Evolutionary conservation across 2,797 vertebrate genomes (phyloP).

Genomic region (Hozukius guyotensis): DNA sequence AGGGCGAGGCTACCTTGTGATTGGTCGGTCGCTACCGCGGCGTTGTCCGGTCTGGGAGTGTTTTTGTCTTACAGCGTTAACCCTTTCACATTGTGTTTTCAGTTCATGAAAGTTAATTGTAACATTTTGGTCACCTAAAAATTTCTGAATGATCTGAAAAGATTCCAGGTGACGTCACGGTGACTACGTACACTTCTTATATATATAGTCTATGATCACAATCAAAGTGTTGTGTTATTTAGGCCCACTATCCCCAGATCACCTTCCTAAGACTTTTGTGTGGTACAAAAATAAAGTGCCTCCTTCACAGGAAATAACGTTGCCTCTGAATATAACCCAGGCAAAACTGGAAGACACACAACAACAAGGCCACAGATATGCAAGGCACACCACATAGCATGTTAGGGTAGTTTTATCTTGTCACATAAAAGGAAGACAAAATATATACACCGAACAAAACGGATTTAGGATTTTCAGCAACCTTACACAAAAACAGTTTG

Average conservation of each 20-base stretch:
- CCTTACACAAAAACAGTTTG: neutral
- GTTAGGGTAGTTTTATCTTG: neutral
- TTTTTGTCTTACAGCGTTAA: no score
- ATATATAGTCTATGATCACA: no score
- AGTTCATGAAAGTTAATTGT: no score
- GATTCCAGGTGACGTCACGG: no score
- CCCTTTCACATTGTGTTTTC: no score
- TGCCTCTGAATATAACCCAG: neutral
- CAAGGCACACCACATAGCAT: neutral
- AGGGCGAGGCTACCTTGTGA: no score
- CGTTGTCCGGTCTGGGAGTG: no score
- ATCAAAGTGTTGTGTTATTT: neutral
- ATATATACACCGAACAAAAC: neutral
- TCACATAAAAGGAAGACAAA: neutral
- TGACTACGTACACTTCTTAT: no score
- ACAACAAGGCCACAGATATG: neutral
- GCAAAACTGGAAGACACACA: neutral
- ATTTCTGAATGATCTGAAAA: no score
- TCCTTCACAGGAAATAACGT: neutral
- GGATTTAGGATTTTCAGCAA: neutral
- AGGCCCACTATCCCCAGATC: neutral
- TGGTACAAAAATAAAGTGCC: neutral
- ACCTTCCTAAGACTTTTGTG: neutral
- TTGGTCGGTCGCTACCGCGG: no score
- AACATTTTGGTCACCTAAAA: no score